Percentiles rank a stretch among this genome's conserved stretches.
Conservation (phyloP, 1,140 invertebrate genomes). For the Heterodera schachtii region DNA sequence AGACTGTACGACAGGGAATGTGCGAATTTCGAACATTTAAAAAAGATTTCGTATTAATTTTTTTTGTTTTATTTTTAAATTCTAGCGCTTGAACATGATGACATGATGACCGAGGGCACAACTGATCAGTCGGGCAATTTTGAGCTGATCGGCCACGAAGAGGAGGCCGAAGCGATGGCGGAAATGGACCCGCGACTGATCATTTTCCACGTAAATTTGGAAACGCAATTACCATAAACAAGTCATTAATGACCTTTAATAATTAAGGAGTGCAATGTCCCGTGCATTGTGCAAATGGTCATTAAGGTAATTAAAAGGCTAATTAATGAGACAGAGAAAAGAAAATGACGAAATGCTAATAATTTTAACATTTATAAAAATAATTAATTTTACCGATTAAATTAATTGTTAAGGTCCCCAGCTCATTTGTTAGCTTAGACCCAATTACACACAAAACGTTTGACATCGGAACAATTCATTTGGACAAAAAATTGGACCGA, state of each 20-base stretch:
- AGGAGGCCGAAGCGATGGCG: not conserved
- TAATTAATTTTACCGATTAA: no score
- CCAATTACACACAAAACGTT: not conserved
- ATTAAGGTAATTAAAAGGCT: not conserved
- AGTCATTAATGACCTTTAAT: not conserved
- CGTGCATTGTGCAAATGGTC: not conserved
- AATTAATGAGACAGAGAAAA: no score
- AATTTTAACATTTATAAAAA: no score
- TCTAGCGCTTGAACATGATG: not conserved
- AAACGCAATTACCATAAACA: not conserved
- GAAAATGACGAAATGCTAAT: no score
- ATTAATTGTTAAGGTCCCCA: not conserved
- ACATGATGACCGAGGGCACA: not conserved
- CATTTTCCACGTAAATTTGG: not conserved
- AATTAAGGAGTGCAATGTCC: not conserved
- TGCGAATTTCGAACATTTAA: not conserved
- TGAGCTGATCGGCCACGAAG: not conserved
- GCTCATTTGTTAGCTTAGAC: not conserved
- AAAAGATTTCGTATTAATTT: not conserved
- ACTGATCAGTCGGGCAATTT: not conserved
- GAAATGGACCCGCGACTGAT: not conserved
- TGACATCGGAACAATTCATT: not conserved
- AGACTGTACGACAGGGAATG: not conserved
- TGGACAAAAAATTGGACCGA: not conserved
- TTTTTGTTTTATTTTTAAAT: not conserved